Base-by-base conservation (phyloP, 2,113 vertebrate genomes). In the Haliaeetus leucogaster region DNA sequence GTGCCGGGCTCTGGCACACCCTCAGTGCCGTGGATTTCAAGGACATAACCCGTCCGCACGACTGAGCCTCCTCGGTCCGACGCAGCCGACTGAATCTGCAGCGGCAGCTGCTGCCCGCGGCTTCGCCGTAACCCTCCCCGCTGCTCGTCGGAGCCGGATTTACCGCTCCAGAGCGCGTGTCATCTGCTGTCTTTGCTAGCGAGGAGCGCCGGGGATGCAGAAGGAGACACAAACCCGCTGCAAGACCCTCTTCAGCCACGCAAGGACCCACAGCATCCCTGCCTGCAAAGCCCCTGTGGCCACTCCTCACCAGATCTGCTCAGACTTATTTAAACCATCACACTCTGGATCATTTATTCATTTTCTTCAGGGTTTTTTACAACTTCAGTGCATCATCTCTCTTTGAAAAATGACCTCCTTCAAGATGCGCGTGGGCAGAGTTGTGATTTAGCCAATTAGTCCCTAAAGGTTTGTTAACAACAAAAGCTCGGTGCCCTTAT, bases 91-190 rank as follows among this genome's bases (percentile, higher is more conserved):
- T 11, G 83, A 47, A 55, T 21, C 70, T 4, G 66, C 5, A 5
- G 71, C 0, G 11, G 95, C 83, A 83, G 92, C 92, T 29, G 83
- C 80, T 16, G 71, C 76, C 81, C 5, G 0, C 11, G 52, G 76
- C 83, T 76, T 19, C 3, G 0, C 47, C 7, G 3, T 25, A 25
- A 70, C 86, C 83, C 52, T 67, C 53, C 61, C 59, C 1, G 16
- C 52, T 29, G 67, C 84, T 68, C 25, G 0, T 40, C 3, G 0
- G 27, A 61, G 58, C 3, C 0, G 1, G 43, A 94, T 78, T 89
- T 29, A 10, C 68, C 0, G 1, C 73, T 53, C 85, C 85, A 48
- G 85, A 87, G 91, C 78, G 29, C 2, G 0, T 0, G 56, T 21
- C 58, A 42, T 25, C 42, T 6, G 1, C 81, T 14, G n/a, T 15